Evolutionary conservation across 2,888 invertebrate species (phyloP).

Genomic region (Heteropelma amictum): DNA sequence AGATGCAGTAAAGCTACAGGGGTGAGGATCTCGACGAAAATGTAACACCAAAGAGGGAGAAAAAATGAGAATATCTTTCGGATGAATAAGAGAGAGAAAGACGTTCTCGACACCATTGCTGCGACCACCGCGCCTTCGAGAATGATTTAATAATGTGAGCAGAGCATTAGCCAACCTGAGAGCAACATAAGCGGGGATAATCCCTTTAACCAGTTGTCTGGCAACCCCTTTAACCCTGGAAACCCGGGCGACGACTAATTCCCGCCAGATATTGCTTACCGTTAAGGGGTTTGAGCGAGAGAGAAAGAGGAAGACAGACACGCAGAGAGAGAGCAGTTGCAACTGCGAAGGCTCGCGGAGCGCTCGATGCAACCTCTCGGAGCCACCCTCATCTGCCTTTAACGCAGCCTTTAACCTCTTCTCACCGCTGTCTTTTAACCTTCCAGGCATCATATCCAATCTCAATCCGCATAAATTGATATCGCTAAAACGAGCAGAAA

Average conservation of each 20-base stretch:
- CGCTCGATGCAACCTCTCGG: conserved; percentile 16
- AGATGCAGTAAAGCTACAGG: conserved; percentile 3
- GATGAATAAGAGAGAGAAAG: background rate
- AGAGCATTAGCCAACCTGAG: conserved; percentile 69
- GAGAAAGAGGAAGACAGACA: background rate
- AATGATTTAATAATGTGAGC: conserved; percentile 75
- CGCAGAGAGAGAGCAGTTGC: background rate
- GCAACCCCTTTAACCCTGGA: conserved; percentile 73
- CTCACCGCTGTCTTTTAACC: conserved; percentile 7
- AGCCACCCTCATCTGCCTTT: conserved; percentile 7
- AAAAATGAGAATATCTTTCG: conserved; percentile 3
- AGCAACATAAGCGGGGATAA: conserved; percentile 73
- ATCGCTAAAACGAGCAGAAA: background rate
- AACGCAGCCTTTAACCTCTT: conserved; percentile 12
- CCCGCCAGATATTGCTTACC: conserved; percentile 68
- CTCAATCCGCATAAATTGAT: background rate
- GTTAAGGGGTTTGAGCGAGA: conserved; percentile 29
- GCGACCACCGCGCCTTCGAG: conserved; percentile 59
- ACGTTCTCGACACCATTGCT: conserved; percentile 29
- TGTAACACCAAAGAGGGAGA: conserved; percentile 21
- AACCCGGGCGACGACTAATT: conserved; percentile 73
- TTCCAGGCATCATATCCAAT: background rate
- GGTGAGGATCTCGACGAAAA: conserved; percentile 35
- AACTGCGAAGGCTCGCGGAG: background rate
- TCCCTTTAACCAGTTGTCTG: conserved; percentile 76